These are phyloP conservation scores for Paedocypris micromegethes DNA, from an alignment of 2,797 vertebrate genomes.

Conservation along the genomic window DNA sequence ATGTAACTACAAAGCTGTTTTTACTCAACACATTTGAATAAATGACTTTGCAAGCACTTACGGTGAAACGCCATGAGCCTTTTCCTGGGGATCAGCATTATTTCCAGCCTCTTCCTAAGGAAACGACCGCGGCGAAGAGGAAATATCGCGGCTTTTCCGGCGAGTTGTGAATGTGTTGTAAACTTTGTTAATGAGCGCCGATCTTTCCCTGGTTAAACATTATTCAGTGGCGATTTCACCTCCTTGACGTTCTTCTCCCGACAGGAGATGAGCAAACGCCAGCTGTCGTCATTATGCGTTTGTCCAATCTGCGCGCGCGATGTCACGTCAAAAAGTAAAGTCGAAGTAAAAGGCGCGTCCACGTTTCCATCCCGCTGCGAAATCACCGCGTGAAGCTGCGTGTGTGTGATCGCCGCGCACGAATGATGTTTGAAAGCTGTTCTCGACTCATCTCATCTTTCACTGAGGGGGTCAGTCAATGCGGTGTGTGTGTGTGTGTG, in stretches of 20 bases:
- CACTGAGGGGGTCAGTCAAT: conserved; percentile 24
- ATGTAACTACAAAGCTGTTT: no score
- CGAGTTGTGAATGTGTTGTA: conserved; percentile 16
- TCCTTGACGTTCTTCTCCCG: background rate
- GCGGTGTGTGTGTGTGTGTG: conserved; percentile 30
- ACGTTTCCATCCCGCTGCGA: background rate
- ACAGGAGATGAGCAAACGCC: background rate
- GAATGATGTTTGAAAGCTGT: background rate
- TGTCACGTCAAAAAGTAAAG: conserved; percentile 1
- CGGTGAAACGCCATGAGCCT: background rate
- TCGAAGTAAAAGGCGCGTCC: background rate
- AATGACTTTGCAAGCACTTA: no score
- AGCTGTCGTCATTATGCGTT: background rate
- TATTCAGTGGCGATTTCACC: background rate
- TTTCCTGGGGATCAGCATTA: conserved; percentile 3
- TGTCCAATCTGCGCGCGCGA: background rate
- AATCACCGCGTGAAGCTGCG: background rate
- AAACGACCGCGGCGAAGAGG: conserved; percentile 22
- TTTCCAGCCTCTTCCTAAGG: background rate
- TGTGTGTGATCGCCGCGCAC: background rate
- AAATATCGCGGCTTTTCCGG: conserved; percentile 6
- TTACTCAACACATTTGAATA: no score
- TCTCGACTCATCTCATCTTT: background rate
- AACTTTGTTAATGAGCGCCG: conserved; percentile 34
- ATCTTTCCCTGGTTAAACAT: conserved; percentile 24